Evolutionary conservation across 2,113 vertebrate genomes (phyloP), one percentile per base, ranked within the genome.

Genomic region (Cygnus buccinator): DNA sequence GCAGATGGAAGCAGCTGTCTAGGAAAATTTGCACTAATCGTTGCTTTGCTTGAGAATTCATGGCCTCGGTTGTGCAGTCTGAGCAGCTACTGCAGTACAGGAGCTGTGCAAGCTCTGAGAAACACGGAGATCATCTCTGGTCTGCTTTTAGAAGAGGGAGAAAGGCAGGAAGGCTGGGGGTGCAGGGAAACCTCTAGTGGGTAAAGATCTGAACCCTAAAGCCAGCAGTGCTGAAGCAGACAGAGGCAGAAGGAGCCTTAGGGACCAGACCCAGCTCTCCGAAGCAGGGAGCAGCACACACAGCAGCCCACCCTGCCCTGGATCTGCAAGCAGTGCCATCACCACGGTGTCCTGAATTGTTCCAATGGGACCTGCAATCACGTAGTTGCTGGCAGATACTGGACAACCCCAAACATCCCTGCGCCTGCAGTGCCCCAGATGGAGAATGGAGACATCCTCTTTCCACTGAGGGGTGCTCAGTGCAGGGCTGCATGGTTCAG

Each of bases 1-100:
- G 94, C 84, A 94, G 94, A 84, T 85, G 92, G 90, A 82, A 94
- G 84, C 90, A 93, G 90, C 85, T 89, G 90, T 20, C 90, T 75
- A 72, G 82, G 90, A 85, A 85, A 72, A 93, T 72, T 6, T 61
- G 84, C 52, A 3, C 87, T 89, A 48, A 87, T 68, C 75, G 57
- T 58, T 84, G 74, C 62, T 74, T 77, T 79, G 74, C 78, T 39
- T 44, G 68, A 72, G 81, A 52, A 91, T 29, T 48, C 84, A 57
- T 12, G 0, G 66, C 80, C 81, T 52, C 0, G 0, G 50, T 37
- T 54, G 44, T 4, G 29, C 62, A 8, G 35, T 2, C 57, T 21
- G 29, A 76, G 25, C 44, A 26, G 57, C 73, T 14, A 10, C 84
- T 4, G 9, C 14, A 63, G 75, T 14, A 29, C 1, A 23, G 77